phyloP scores from a whole-genome alignment of 2,113 vertebrate species.

The Tenebrosternarchus preto region DNA sequence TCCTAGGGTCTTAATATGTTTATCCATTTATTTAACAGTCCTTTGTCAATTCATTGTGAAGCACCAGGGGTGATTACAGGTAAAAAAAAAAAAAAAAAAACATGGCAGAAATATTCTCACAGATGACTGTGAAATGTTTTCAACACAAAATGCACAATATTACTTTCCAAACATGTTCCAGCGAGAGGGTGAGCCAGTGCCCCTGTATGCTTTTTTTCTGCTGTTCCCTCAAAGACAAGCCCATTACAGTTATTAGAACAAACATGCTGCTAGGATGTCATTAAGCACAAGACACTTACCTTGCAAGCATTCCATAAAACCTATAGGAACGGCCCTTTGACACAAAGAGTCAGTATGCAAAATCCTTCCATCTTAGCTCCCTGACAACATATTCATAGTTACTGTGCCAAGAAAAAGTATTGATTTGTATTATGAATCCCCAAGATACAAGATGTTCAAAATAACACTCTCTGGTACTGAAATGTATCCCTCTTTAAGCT shows the following conservation, averaged over 20 bases:
- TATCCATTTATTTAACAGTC: background rate
- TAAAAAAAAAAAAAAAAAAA: background rate
- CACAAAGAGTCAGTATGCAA: background rate
- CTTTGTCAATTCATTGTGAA: background rate
- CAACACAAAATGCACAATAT: background rate
- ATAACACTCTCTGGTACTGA: slow-evolving; percentile 1
- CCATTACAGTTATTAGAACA: slow-evolving; percentile 47
- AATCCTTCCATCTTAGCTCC: slow-evolving; percentile 2
- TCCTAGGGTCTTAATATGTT: too few species aligned
- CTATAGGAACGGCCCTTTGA: too few species aligned
- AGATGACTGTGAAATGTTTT: background rate
- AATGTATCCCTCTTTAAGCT: background rate
- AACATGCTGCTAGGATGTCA: slow-evolving; percentile 28
- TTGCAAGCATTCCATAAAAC: slow-evolving; percentile 44
- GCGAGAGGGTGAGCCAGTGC: background rate
- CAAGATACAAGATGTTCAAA: slow-evolving; percentile 7
- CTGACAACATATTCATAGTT: background rate
- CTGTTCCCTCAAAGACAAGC: slow-evolving; percentile 38
- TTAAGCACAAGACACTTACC: slow-evolving; percentile 28
- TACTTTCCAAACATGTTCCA: slow-evolving; percentile 20
- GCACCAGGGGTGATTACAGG: background rate
- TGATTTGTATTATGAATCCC: slow-evolving; percentile 7
- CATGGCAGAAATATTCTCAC: background rate
- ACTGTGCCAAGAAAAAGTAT: background rate
- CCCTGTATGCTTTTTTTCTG: slow-evolving; percentile 13